These are phyloP conservation scores for Pseudococcus viburni DNA, from an alignment of 2,888 invertebrate genomes.

Conservation along the genomic window DNA sequence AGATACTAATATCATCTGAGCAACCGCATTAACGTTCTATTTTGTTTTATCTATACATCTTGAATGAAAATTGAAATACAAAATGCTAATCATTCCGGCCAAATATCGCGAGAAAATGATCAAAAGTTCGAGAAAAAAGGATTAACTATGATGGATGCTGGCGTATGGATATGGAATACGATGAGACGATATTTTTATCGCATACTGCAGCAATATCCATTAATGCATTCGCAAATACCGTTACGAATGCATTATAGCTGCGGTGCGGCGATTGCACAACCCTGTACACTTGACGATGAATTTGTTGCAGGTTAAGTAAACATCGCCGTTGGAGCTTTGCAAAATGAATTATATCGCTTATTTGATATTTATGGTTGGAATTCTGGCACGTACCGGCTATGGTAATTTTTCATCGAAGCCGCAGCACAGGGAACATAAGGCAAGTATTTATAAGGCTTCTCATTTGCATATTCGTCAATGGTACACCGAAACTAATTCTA, in stretches of 20 bases:
- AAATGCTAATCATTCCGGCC: neutral
- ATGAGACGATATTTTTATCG: neutral
- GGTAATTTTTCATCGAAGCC: constrained; percentile 39
- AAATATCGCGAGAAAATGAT: neutral
- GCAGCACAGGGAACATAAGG: constrained; percentile 35
- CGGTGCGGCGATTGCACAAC: neutral
- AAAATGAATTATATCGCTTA: constrained; percentile 44
- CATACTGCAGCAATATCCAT: neutral
- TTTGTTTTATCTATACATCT: constrained; percentile 31
- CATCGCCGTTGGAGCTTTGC: constrained; percentile 28
- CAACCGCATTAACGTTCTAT: constrained; percentile 50
- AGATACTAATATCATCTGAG: constrained; percentile 32
- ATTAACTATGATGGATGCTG: neutral
- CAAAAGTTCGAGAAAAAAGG: neutral
- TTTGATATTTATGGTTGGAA: constrained; percentile 48
- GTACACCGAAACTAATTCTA: neutral
- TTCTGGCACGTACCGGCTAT: constrained; percentile 37
- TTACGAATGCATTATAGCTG: constrained; percentile 50
- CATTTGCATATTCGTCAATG: constrained; percentile 7
- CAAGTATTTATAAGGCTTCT: neutral
- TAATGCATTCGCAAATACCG: constrained; percentile 48
- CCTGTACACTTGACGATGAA: constrained; percentile 16
- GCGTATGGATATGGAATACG: neutral
- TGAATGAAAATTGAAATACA: constrained; percentile 19
- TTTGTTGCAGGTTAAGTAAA: constrained; percentile 44